These are phyloP conservation scores for Heterochromis multidens DNA, from an alignment of 2,113 vertebrate genomes.

Conservation along the genomic window DNA sequence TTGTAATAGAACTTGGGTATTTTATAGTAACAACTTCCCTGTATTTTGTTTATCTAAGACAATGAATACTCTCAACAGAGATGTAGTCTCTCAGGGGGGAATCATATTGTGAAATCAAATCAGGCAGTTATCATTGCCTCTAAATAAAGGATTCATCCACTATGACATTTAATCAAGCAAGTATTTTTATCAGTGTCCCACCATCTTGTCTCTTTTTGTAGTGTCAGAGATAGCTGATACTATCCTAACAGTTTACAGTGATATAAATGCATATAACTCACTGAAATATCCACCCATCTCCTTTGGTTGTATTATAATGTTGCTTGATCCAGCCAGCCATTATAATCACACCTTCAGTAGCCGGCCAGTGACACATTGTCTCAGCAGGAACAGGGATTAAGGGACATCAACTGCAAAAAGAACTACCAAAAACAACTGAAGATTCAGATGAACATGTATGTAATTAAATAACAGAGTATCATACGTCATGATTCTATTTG, in stretches of 20 bases:
- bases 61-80: neutral
- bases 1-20: conserved; percentile 13
- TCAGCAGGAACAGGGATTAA: neutral
- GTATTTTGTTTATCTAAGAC: neutral
- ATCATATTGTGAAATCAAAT: neutral
- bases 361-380: neutral
- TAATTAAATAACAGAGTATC: neutral
- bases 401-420: neutral
- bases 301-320: neutral
- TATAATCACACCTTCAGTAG: neutral
- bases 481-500: neutral
- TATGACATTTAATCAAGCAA: neutral
- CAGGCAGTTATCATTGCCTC: neutral
- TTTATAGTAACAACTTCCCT: neutral
- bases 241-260: neutral
- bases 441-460: neutral
- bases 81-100: neutral
- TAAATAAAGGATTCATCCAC: neutral
- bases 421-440: neutral
- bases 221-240: neutral
- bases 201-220: neutral
- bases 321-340: neutral
- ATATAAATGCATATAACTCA: neutral
- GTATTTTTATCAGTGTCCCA: neutral
- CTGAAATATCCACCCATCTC: neutral